phyloP scores from a whole-genome alignment of 2,113 vertebrate genomes.

The Perognathus longimembris region DNA sequence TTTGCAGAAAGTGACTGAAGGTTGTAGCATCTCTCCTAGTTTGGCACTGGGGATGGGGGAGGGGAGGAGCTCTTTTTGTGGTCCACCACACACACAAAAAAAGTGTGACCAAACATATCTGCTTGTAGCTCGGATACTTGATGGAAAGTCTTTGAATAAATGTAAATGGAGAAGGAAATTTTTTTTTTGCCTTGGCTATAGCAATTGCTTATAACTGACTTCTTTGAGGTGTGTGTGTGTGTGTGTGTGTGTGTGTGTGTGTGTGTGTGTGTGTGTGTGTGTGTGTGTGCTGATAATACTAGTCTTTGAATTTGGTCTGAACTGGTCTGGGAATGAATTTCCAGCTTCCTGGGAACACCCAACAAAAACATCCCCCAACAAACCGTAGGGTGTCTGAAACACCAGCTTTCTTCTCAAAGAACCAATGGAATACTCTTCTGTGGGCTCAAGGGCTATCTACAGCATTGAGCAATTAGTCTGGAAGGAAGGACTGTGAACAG shows the following conservation, averaged over 20 bases:
- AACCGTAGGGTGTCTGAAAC: conserved; percentile 68
- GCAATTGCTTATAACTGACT: not conserved
- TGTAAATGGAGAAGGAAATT: not conserved
- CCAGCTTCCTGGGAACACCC: conserved; percentile 24
- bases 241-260: no score
- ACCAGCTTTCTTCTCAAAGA: conserved; percentile 71
- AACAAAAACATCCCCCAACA: not conserved
- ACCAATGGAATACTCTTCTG: conserved; percentile 75
- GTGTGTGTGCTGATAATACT: not conserved
- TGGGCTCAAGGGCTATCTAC: conserved; percentile 73
- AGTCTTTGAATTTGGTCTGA: not conserved
- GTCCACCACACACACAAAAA: no score
- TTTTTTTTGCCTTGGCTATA: not conserved
- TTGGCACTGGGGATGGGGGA: not conserved
- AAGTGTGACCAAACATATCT: not conserved
- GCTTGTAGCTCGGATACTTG: conserved; percentile 22
- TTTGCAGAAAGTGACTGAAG: not conserved
- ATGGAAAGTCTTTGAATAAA: conserved; percentile 41
- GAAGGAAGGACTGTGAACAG: conserved; percentile 55
- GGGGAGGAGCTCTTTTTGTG: not conserved
- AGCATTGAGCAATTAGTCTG: conserved; percentile 81
- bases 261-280: no score
- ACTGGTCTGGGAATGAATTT: not conserved
- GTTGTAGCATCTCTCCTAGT: not conserved
- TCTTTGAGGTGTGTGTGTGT: not conserved